phyloP scores from a whole-genome alignment of 2,888 invertebrate genomes.

The Nectonema munidae region DNA sequence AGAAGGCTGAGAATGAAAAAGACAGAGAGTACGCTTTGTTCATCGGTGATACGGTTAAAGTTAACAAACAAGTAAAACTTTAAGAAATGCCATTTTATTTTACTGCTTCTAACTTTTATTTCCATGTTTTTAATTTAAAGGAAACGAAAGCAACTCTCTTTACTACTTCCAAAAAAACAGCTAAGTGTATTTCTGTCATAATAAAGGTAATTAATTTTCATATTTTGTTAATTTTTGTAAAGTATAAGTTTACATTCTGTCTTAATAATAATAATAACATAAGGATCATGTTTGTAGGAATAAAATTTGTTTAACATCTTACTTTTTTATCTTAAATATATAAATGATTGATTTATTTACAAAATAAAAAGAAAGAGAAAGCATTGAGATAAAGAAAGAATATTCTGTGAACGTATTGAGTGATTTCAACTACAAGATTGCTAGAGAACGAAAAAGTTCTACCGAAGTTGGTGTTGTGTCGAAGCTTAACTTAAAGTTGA shows the following conservation, averaged over 20 bases:
- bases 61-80: slow-evolving; percentile 37
- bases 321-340: too few relatives aligned
- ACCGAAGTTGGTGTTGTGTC: too few relatives aligned
- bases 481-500: too few relatives aligned
- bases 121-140: slow-evolving; percentile 21
- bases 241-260: not conserved
- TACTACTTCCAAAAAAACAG: slow-evolving; percentile 64
- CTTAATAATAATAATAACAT: slow-evolving; percentile 13
- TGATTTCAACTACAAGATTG: too few relatives aligned
- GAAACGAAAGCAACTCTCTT: slow-evolving; percentile 44
- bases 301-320: too few relatives aligned
- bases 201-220: slow-evolving; percentile 30
- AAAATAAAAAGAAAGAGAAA: too few relatives aligned
- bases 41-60: slow-evolving; percentile 77
- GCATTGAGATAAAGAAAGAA: too few relatives aligned
- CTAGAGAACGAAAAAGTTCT: too few relatives aligned
- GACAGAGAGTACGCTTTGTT: slow-evolving; percentile 61
- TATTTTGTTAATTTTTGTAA: not conserved
- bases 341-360: too few relatives aligned
- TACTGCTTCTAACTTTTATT: slow-evolving; percentile 13
- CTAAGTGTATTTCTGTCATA: slow-evolving; percentile 75
- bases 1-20: slow-evolving; percentile 43
- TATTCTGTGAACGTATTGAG: too few relatives aligned
- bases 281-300: too few relatives aligned
- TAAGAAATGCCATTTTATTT: slow-evolving; percentile 10